These are phyloP conservation scores for Euspilapteryx auroguttella DNA, from an alignment of 2,888 invertebrate species.

Conservation along the genomic window DNA sequence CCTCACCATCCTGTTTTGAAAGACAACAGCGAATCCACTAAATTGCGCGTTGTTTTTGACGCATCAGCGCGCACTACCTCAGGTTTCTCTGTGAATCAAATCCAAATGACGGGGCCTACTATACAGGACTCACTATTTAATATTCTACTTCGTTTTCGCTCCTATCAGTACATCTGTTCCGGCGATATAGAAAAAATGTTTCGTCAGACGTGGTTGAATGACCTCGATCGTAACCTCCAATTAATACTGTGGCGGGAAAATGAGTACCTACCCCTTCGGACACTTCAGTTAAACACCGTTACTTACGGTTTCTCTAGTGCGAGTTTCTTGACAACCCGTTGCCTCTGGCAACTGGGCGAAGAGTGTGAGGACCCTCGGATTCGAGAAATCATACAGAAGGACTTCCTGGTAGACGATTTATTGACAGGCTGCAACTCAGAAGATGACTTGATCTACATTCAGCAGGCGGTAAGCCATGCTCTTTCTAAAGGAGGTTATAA, in stretches of 20 bases:
- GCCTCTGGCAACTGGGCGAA: neutral
- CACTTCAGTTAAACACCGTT: neutral
- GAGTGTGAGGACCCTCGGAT: neutral
- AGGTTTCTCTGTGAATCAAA: neutral
- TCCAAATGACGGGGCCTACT: neutral
- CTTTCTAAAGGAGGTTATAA: neutral
- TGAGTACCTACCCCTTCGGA: neutral
- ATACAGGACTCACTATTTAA: slow-evolving; percentile 1
- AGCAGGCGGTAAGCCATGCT: neutral
- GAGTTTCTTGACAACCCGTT: neutral
- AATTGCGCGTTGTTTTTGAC: neutral
- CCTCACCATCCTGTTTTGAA: neutral
- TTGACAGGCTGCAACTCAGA: neutral
- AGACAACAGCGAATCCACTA: neutral
- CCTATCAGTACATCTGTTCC: too few species aligned
- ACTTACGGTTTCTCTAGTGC: neutral
- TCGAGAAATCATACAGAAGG: slow-evolving; percentile 1
- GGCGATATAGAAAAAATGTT: slow-evolving; percentile 1
- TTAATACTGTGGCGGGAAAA: slow-evolving; percentile 1
- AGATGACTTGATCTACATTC: neutral
- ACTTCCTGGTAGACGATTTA: neutral
- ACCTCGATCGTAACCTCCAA: neutral
- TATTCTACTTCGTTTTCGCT: too few species aligned
- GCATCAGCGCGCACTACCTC: neutral
- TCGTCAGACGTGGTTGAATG: neutral